These are phyloP conservation scores for Hypsopygia costalis DNA, from an alignment of 2,888 invertebrate genomes.

Conservation along the genomic window DNA sequence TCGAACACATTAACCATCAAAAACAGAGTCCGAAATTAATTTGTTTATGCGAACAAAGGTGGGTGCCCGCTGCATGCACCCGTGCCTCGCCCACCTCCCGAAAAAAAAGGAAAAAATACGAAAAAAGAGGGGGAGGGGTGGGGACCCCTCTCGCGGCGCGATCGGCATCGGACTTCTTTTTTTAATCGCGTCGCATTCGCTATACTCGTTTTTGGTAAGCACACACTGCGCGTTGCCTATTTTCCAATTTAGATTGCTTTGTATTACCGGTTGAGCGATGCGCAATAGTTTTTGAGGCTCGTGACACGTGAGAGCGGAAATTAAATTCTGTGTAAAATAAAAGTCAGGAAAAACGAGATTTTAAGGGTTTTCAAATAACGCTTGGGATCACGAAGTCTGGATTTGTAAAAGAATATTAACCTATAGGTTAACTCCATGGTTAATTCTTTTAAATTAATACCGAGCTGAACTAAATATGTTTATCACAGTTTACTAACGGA, in stretches of 20 bases:
- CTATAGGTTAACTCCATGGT: too few species aligned
- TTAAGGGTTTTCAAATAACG: background rate
- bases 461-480: too few species aligned
- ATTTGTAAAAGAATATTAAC: background rate
- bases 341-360: slow-evolving; percentile 11
- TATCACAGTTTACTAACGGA: too few species aligned
- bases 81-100: slow-evolving; percentile 73
- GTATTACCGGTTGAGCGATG: slow-evolving; percentile 79
- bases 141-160: slow-evolving; percentile 68
- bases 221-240: slow-evolving; percentile 80
- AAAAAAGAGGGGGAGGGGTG: slow-evolving; percentile 56
- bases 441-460: too few species aligned
- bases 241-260: slow-evolving; percentile 81
- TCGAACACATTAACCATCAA: slow-evolving; percentile 75
- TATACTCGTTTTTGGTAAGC: slow-evolving; percentile 79
- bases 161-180: slow-evolving; percentile 80
- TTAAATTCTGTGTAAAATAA: slow-evolving; percentile 62
- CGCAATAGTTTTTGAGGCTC: slow-evolving; percentile 77
- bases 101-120: slow-evolving; percentile 67
- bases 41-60: slow-evolving; percentile 81
- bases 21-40: slow-evolving; percentile 79
- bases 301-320: slow-evolving; percentile 72
- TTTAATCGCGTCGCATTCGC: slow-evolving; percentile 79
- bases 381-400: background rate
- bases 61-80: slow-evolving; percentile 76